Conservation (phyloP, 1,140 invertebrate species). For the Bursaphelenchus mucronatus region DNA sequence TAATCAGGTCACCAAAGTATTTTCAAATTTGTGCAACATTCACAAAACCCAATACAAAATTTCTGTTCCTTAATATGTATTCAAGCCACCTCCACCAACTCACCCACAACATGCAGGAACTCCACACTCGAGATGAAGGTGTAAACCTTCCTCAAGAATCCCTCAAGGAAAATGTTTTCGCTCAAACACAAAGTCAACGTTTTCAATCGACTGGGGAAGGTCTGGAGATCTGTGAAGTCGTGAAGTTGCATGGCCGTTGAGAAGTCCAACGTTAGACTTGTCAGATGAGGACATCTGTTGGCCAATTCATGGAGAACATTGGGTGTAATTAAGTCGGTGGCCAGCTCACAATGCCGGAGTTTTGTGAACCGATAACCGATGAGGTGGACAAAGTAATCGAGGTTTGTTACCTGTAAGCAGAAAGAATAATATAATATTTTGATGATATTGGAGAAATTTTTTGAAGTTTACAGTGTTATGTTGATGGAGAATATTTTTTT, state of each 20-base stretch:
- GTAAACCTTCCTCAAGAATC: constrained; percentile 99
- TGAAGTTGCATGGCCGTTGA: constrained; percentile 73
- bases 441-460: too few relatives aligned
- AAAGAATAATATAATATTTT: constrained; percentile 11
- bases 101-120: constrained; percentile 92
- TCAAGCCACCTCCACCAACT: constrained; percentile 34
- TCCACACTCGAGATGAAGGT: constrained; percentile 99
- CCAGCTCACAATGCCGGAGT: constrained; percentile 86
- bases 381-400: constrained; percentile 58
- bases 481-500: too few relatives aligned
- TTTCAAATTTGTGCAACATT: too few relatives aligned
- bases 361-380: constrained; percentile 77
- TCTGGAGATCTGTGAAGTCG: constrained; percentile 91
- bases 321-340: constrained; percentile 94
- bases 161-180: constrained; percentile 99
- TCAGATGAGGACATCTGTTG: constrained; percentile 94
- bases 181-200: constrained; percentile 95
- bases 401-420: constrained; percentile 45
- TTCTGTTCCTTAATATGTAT: constrained; percentile 8
- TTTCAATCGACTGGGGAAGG: constrained; percentile 92
- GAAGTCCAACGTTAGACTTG: constrained; percentile 77
- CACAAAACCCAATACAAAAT: neutral
- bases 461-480: too few relatives aligned
- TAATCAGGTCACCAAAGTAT: neutral
- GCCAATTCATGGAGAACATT: constrained; percentile 93